Evolutionary conservation across 2,797 vertebrate species (phyloP).

Genomic region (Hyperoplus immaculatus): DNA sequence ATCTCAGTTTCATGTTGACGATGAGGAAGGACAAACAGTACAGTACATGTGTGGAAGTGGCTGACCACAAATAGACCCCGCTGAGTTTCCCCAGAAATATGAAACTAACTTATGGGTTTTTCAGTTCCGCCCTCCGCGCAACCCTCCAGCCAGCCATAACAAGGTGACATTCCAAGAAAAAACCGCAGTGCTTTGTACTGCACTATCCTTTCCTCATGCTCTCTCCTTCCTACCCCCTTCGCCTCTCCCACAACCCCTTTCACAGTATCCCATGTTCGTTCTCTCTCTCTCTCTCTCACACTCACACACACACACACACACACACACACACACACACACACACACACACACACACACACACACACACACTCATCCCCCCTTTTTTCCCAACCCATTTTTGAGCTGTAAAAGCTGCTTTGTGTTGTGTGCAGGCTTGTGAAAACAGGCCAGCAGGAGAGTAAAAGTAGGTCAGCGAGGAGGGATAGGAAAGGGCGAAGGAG

Average conservation of each 20-base stretch:
- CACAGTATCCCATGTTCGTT: slow-evolving; percentile 17
- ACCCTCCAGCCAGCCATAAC: slow-evolving; percentile 43
- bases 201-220: slow-evolving; percentile 23
- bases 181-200: slow-evolving; percentile 60
- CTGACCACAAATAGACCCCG: slow-evolving; percentile 23
- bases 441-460: slow-evolving; percentile 79
- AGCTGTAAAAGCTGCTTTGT: slow-evolving; percentile 73
- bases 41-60: background rate
- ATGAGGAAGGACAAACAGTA: slow-evolving; percentile 3
- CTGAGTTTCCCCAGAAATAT: slow-evolving; percentile 28
- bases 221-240: slow-evolving; percentile 9
- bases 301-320: no score
- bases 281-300: background rate
- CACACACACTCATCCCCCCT: background rate
- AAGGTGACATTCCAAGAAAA: slow-evolving; percentile 77
- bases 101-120: slow-evolving; percentile 29
- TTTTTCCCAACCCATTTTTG: slow-evolving; percentile 43
- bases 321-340: no score
- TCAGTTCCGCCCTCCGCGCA: slow-evolving; percentile 42
- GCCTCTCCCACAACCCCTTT: background rate
- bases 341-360: no score
- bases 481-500: slow-evolving; percentile 60
- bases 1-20: background rate
- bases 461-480: slow-evolving; percentile 85
- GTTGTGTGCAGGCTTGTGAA: slow-evolving; percentile 75